Base-by-base conservation (phyloP, 2,888 invertebrate species). In the Carpatolechia fugitivella region DNA sequence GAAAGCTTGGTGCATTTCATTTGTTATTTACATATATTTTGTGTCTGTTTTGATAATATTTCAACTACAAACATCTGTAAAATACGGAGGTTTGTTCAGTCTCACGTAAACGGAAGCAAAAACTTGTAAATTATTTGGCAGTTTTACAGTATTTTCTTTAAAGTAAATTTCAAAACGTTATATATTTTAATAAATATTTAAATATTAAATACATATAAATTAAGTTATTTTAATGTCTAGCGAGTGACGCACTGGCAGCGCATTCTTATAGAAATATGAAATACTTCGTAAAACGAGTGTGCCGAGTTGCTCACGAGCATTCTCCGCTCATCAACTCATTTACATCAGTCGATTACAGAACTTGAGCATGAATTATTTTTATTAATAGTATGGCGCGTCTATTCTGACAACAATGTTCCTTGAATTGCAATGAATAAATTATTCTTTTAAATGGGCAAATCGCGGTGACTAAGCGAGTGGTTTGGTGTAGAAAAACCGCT, bases 401-500 rank as follows among this genome's bases (percentile, higher is more conserved):
- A 56, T 66, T 60, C 67, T 58, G 62, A 59, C 64, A 63, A 60
- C 63, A 62, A 52, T 56, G 64, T 82, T 80, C 78, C 68, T 60
- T 76, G 81, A 80, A 82, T 58, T 68, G 58, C 64, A 61, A 75
- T 79, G 74, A 78, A 74, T 72, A 70, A 65, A 74, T 69, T 47
- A 69, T 76, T 74, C 68, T 74, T 74, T 72, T 77, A 77, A 78
- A 75, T 76, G 70, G 63, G 66, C 67, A 69, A 69, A 70, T 76
- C 68, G 67, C 72, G 67, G 72, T 76, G 74, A 76, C 73, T 81
- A 78, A 80, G 74, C 18, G 18, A 20, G 18, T 41, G 40, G 20
- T 16, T 40, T 14, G 82, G 70, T 85, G 84, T 69, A 89, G 87
- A 70, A 91, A 91, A 91, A 90, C 91, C 74, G 83, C 88, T 60